These are phyloP conservation scores for Notechis scutatus DNA, from an alignment of 2,113 vertebrate species.

Conservation along the genomic window DNA sequence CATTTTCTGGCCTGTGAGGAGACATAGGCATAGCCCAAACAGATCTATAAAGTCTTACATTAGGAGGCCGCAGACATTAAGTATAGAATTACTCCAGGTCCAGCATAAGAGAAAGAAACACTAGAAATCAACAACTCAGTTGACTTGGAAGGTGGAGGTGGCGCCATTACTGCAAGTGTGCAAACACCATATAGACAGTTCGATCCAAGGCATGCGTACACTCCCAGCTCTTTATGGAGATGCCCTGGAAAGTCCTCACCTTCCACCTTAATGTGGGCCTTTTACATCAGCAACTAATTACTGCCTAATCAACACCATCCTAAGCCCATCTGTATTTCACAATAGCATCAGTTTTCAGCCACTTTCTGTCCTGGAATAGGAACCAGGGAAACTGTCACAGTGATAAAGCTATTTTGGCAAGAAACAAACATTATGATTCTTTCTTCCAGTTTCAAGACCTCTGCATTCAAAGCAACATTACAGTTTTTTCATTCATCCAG, in stretches of 20 bases:
- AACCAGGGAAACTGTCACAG: neutral
- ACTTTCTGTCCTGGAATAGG: neutral
- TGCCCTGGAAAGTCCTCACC: neutral
- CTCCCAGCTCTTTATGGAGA: neutral
- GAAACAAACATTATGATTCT: neutral
- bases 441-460: neutral
- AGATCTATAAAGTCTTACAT: constrained; percentile 74
- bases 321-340: neutral
- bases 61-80: constrained; percentile 49
- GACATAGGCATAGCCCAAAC: constrained; percentile 59
- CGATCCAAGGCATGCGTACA: constrained; percentile 37
- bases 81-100: constrained; percentile 64
- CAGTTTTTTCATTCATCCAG: neutral
- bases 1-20: constrained; percentile 22
- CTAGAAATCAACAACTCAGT: constrained; percentile 33
- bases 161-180: constrained; percentile 69
- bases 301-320: neutral
- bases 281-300: neutral
- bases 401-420: neutral
- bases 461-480: neutral
- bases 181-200: constrained; percentile 70
- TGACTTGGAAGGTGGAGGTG: constrained; percentile 20
- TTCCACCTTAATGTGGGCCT: neutral
- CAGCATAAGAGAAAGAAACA: constrained; percentile 35
- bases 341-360: neutral